Evolutionary conservation across 2,888 invertebrate species (phyloP), one percentile per base, ranked within the genome.

Genomic region (Thera obeliscata): DNA sequence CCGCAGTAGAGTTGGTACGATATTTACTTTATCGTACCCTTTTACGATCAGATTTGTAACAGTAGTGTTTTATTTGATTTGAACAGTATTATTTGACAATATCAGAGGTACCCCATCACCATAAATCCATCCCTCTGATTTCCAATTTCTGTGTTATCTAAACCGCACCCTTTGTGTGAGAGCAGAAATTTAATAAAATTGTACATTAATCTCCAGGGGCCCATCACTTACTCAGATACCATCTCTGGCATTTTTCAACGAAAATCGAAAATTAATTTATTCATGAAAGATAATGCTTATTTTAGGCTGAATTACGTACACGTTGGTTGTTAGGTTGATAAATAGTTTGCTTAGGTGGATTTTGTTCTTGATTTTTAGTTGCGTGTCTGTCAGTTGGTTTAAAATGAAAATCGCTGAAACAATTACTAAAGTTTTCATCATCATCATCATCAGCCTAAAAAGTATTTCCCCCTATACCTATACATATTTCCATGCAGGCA

Each of bases 121-220:
- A 63, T 63, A 69, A 66, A 66, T 60, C 55, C 52, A 60, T 56
- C 54, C 65, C 38, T 38, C 33, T 65, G 61, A 69, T 71, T 71
- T 64, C 57, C 70, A 73, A 71, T 69, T 68, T 73, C 56, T 69
- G 50, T 57, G 67, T 68, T 73, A 74, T 72, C 70, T 61, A 56
- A 67, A 61, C 56, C 56, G 60, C 52, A 65, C 65, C 65, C 67
- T 69, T 68, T 73, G 70, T 71, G 63, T 57, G 12, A 46, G 49
- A 60, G 61, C 58, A 55, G 71, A 71, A 74, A 74, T 74, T 74
- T 74, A 69, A 74, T 74, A 74, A 73, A 73, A 70, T 67, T 57
- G 54, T 48, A 66, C 73, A 73, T 74, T 73, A 71, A 73, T 73
- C 70, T 74, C 65, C 43, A n/a, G 58, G 35, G 11, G 5, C 65